phyloP scores from a whole-genome alignment of 2,797 vertebrate genomes.

The Lophius americanus region DNA sequence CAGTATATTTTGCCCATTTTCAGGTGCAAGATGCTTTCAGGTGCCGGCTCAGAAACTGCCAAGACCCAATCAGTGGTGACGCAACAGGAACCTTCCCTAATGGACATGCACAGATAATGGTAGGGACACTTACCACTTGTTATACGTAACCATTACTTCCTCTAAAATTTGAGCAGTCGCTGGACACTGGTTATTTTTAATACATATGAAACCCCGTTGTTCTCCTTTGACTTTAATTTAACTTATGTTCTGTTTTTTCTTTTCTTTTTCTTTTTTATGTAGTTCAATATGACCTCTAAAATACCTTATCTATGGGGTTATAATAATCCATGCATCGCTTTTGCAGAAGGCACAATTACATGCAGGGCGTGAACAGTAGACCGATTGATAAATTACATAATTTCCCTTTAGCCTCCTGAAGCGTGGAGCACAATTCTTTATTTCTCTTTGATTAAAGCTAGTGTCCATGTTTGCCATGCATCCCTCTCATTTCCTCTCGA shows the following conservation, averaged over 20 bases:
- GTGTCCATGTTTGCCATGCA: slow-evolving; percentile 55
- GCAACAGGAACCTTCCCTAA: slow-evolving; percentile 98
- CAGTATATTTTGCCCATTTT: background rate
- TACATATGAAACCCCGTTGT: slow-evolving; percentile 28
- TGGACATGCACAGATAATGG: slow-evolving; percentile 99
- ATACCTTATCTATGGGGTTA: slow-evolving; percentile 44
- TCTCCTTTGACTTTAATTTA: slow-evolving; percentile 60
- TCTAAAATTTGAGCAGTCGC: slow-evolving; percentile 49
- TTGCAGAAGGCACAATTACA: slow-evolving; percentile 60
- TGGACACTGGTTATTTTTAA: slow-evolving; percentile 68
- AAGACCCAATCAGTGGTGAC: slow-evolving; percentile 96
- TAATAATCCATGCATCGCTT: slow-evolving; percentile 38
- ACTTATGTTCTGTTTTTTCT: slow-evolving; percentile 37
- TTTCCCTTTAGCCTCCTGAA: slow-evolving; percentile 52
- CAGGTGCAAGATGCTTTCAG: slow-evolving; percentile 99
- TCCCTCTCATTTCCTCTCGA: slow-evolving; percentile 62
- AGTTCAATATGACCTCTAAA: slow-evolving; percentile 36
- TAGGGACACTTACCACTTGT: slow-evolving; percentile 73
- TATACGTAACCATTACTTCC: slow-evolving; percentile 44
- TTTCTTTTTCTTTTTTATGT: slow-evolving; percentile 29
- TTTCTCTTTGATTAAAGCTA: slow-evolving; percentile 65
- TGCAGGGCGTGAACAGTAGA: slow-evolving; percentile 36
- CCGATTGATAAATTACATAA: slow-evolving; percentile 60
- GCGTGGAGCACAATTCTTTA: slow-evolving; percentile 46
- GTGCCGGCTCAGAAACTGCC: slow-evolving; percentile 98